Evolutionary conservation across 1,140 invertebrate species (phyloP), one percentile per base, ranked within the genome.

Genomic region (Tribolium madens): DNA sequence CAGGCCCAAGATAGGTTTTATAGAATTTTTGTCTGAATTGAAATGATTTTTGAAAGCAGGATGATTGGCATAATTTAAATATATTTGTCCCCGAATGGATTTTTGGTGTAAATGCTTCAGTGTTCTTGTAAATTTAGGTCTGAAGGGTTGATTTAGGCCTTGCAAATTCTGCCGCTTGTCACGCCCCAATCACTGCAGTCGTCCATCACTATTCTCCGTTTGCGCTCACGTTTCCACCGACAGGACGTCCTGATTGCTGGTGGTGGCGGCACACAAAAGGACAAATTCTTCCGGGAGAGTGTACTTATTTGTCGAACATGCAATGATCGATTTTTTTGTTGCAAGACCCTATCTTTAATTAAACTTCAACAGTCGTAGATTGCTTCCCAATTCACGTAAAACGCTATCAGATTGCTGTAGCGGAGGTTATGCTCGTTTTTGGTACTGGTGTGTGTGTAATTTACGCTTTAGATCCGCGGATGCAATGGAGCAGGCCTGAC

Each of bases 401-500:
- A 64, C 13, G 57, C 26, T 64, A 64, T 64, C 26, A 64, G 57
- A 64, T 64, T 64, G 57, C 9, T 12, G 21, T 33, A 33, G 21
- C 3, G 7, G 50, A 26, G 21, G 21, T 26, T 26, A 26, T 26
- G 21, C 21, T 52, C 50, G 13, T 57, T 57, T 57, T 57, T 57
- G 52, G 52, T 60, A 1, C 15, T 31, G 15, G n/a, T n/a, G n/a
- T n/a, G n/a, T 64, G 57, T 64, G 26, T 60, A 60, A 60, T 60
- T 64, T 64, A 64, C 57, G 57, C 57, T 64, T 64, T 64, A 64
- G 57, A 64, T 64, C 36, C 57, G 36, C 57, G 57, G 57, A 64
- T 64, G 57, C 57, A 64, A 64, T 64, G 57, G 36, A 64, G 57
- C 57, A 33, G 57, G 26, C 18, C 57, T 64, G 21, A 64, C 57